Percentiles rank a stretch among this genome's conserved stretches.
Conservation (phyloP, 1,140 invertebrate species). For the Orussus abietinus region DNA sequence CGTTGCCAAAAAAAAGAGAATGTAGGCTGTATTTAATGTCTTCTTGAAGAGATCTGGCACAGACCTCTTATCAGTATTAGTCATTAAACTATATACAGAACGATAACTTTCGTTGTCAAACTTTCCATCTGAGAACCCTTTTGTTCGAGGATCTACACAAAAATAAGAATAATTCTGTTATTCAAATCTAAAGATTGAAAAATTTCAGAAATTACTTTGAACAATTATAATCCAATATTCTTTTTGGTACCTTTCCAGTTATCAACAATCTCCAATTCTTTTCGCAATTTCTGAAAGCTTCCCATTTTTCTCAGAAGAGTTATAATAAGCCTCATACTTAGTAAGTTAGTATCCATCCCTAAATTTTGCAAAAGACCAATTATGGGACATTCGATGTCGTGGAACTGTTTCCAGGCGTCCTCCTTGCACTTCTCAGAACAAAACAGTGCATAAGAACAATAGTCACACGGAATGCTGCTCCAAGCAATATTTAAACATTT, state of each 20-base stretch:
- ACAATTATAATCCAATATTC: not conserved
- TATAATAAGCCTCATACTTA: constrained; percentile 63
- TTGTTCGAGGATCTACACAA: constrained; percentile 31
- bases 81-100: constrained; percentile 68
- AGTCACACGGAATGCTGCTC: constrained; percentile 62
- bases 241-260: constrained; percentile 30
- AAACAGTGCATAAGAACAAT: constrained; percentile 64
- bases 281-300: constrained; percentile 47
- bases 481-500: constrained; percentile 66
- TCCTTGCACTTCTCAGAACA: constrained; percentile 67
- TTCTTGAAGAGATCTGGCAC: constrained; percentile 73
- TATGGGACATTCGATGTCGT: constrained; percentile 72
- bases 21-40: constrained; percentile 62
- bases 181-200: not conserved
- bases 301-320: constrained; percentile 54
- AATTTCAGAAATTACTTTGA: not conserved
- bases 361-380: constrained; percentile 58
- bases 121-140: constrained; percentile 46
- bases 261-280: constrained; percentile 48
- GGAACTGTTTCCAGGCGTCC: constrained; percentile 61
- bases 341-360: constrained; percentile 60
- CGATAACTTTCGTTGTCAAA: constrained; percentile 52
- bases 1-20: constrained; percentile 65
- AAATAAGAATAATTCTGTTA: constrained; percentile 11
- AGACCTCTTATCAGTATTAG: constrained; percentile 66